Base-by-base conservation (phyloP, 2,888 invertebrate species). In the Caenorhabditis sp. region DNA sequence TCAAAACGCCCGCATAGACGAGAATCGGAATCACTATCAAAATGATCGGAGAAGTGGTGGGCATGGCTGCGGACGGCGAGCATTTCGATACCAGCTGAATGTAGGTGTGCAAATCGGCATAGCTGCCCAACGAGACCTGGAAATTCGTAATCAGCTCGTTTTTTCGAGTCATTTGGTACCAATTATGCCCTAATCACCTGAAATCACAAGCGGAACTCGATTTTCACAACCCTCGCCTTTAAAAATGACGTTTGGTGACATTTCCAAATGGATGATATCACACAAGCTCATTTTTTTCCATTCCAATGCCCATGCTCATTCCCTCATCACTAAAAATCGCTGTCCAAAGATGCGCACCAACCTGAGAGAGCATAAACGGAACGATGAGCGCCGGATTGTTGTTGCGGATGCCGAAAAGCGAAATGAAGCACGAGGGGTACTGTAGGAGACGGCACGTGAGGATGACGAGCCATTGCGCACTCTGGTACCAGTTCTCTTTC, bases 311-410 rank as follows among this genome's bases (percentile, higher is more conserved):
- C 30, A 30, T 30, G 6, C 35, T 9, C 13, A 13, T 35, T 35
- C 13, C 35, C 9, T 35, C 35, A 35, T 35, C 35, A 13, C 9
- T 9, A 9, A 9, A 9, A 7, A 9, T 30, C 30, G 30, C 30
- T 9, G 2, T 13, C 35, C 35, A 56, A 22, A 53, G 8, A 53
- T 22, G 20, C 11, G 11, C 11, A 2, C n/a, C 3, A 6, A 76
- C 76, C 70, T 76, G 76, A 26, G 76, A 76, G 20, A 76, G 20
- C 58, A 76, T 76, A 27, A 76, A 76, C 15, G 70, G 76, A 27
- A 76, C 70, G 35, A 76, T 71, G 13, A 62, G 35, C 50, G 76
- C 55, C n/a, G 76, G 70, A 65, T 65, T 76, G 26, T 52, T 76
- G 11, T 59, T 59, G 1, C 55, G 45, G 4, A 76, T 65, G 22